phyloP scores from a whole-genome alignment of 2,888 invertebrate genomes.

The Drosophila recens region DNA sequence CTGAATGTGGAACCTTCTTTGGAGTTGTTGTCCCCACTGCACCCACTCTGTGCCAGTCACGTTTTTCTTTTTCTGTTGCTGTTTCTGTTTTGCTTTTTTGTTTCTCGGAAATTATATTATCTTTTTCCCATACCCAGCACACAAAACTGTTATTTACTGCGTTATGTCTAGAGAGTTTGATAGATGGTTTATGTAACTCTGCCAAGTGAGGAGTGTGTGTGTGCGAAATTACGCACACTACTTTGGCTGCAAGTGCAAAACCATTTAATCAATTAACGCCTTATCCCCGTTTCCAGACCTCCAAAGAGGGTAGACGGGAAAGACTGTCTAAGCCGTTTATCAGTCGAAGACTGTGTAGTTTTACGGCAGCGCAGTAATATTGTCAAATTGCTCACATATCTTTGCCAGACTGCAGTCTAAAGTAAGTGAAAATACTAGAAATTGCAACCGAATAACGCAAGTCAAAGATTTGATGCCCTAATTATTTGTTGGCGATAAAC shows the following conservation, averaged over 20 bases:
- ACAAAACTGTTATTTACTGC: slow-evolving; percentile 44
- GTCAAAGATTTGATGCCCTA: neutral
- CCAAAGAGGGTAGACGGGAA: neutral
- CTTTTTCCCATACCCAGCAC: slow-evolving; percentile 15
- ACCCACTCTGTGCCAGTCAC: slow-evolving; percentile 58
- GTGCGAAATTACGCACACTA: slow-evolving; percentile 26
- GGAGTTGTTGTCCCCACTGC: slow-evolving; percentile 27
- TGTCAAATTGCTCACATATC: slow-evolving; percentile 9
- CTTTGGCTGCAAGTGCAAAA: slow-evolving; percentile 45
- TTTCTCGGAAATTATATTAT: slow-evolving; percentile 58
- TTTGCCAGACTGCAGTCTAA: neutral
- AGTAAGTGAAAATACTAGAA: slow-evolving; percentile 4
- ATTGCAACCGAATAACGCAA: neutral
- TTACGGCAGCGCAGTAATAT: neutral
- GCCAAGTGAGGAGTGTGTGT: slow-evolving; percentile 23
- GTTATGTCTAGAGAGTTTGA: slow-evolving; percentile 42
- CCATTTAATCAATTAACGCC: slow-evolving; percentile 57
- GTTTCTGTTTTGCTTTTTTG: slow-evolving; percentile 25
- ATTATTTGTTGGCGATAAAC: neutral
- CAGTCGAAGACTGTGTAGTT: neutral
- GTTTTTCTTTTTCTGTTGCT: slow-evolving; percentile 38
- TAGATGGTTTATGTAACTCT: slow-evolving; percentile 61
- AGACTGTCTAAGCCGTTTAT: slow-evolving; percentile 12
- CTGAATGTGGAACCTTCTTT: slow-evolving; percentile 5
- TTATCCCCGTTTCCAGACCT: neutral